Conservation (phyloP, 2,113 vertebrate genomes). For the Tyto alba region DNA sequence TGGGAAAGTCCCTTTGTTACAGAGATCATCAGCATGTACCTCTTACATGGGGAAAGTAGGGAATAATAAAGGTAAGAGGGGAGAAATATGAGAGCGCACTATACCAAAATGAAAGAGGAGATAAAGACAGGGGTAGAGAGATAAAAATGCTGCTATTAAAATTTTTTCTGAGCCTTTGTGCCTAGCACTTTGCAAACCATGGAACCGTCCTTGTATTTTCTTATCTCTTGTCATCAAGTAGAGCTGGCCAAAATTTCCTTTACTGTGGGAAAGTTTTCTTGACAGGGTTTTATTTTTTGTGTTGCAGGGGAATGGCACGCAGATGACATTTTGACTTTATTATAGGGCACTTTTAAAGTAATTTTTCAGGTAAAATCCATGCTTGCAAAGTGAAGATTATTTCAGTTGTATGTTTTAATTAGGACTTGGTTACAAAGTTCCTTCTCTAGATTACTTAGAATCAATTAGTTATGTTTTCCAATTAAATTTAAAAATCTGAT, state of each 20-base stretch:
- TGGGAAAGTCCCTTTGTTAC: not conserved
- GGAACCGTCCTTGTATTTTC: conserved; percentile 31
- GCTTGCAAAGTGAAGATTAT: not conserved
- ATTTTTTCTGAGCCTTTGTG: conserved; percentile 22
- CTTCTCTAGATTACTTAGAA: not conserved
- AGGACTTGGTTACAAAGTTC: not conserved
- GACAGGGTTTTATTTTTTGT: not conserved
- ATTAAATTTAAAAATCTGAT: not conserved
- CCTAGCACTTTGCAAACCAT: not conserved
- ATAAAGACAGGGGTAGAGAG: not conserved
- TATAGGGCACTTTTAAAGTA: not conserved
- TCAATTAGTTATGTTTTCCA: not conserved
- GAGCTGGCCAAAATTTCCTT: not conserved
- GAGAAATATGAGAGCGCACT: not conserved
- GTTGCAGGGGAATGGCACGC: not conserved
- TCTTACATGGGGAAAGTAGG: not conserved
- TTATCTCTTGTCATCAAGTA: conserved; percentile 47
- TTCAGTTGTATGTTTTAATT: not conserved
- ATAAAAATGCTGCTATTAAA: not conserved
- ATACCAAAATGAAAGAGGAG: not conserved
- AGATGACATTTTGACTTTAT: not conserved
- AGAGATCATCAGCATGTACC: not conserved
- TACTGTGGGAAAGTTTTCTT: conserved; percentile 35
- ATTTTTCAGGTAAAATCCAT: not conserved
- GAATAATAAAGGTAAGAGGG: not conserved